A percentile compares a stretch with the other conserved stretches of the same genome.
Conservation (phyloP, 92 coral and sea anemone species). For the Palythoa grandiflora region DNA sequence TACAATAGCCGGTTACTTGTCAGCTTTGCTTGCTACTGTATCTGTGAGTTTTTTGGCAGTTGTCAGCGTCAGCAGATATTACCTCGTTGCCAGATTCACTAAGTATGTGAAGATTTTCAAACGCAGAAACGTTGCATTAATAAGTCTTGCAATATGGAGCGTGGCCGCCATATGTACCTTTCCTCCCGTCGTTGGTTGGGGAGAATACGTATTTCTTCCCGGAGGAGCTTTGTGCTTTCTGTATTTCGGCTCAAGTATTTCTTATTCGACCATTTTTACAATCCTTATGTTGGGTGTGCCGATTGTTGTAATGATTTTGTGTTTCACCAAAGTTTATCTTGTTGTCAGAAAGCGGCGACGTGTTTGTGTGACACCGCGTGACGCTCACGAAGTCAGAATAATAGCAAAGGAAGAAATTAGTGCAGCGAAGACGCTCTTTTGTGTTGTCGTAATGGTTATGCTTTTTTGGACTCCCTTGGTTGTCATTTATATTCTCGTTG, state of each 20-base stretch:
- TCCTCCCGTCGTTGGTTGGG: constrained; percentile 85
- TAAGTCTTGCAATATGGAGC: constrained; percentile 65
- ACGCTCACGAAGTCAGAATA: constrained; percentile 9
- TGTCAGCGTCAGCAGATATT: constrained; percentile 75
- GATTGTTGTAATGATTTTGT: constrained; percentile 56
- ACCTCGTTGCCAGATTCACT: constrained; percentile 58
- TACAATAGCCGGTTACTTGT: constrained; percentile 59
- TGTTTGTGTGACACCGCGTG: constrained; percentile 7
- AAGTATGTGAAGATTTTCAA: constrained; percentile 71
- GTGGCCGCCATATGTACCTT: constrained; percentile 50
- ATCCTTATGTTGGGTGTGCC: constrained; percentile 75
- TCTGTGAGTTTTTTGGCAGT: constrained; percentile 65
- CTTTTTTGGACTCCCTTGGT: constrained; percentile 68
- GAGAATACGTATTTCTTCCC: constrained; percentile 69
- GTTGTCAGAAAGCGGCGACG: constrained; percentile 55
- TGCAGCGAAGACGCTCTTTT: constrained; percentile 65
- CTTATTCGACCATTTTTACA: constrained; percentile 73
- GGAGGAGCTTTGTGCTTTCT: constrained; percentile 79
- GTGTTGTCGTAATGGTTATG: constrained; percentile 62
- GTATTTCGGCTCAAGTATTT: constrained; percentile 62
- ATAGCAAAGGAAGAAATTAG: constrained; percentile 61
- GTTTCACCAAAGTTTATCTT: constrained; percentile 64
- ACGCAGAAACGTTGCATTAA: constrained; percentile 59
- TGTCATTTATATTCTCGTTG: constrained; percentile 45
- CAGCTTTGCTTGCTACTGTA: constrained; percentile 61